Evolutionary conservation across 2,888 invertebrate species (phyloP).

Genomic region (Candidula unifasciata): DNA sequence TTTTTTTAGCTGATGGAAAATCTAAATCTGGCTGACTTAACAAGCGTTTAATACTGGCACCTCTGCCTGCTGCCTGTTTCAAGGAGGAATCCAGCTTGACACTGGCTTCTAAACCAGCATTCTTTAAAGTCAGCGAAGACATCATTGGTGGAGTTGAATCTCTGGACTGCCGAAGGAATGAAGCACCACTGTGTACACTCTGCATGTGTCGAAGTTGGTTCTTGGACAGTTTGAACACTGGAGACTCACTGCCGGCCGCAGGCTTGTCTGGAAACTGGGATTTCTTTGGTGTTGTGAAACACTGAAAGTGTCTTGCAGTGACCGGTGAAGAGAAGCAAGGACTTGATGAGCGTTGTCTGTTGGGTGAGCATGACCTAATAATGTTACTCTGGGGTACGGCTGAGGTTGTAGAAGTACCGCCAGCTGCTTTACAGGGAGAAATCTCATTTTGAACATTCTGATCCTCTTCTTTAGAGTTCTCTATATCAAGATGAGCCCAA

Average conservation of each 20-base stretch:
- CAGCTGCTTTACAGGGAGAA: not conserved
- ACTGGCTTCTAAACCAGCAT: constrained; percentile 23
- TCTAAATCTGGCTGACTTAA: not conserved
- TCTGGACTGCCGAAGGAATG: not conserved
- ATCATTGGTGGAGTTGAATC: too few species aligned
- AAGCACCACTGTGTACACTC: not conserved
- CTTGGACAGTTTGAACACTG: constrained; percentile 10
- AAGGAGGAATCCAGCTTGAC: not conserved
- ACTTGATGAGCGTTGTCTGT: not conserved
- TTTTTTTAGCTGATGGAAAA: constrained; percentile 50
- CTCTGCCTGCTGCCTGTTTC: not conserved
- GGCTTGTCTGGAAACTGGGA: not conserved
- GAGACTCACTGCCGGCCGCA: not conserved
- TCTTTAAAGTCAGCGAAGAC: not conserved
- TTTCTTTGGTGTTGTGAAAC: not conserved
- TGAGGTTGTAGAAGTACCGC: not conserved
- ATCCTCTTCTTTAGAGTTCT: not conserved
- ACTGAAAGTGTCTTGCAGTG: not conserved
- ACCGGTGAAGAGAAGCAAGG: constrained; percentile 32
- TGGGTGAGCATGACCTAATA: not conserved
- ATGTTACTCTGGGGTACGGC: not conserved
- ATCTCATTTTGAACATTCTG: not conserved
- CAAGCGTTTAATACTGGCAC: not conserved
- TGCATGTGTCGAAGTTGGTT: not conserved
- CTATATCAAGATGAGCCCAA: not conserved